These are phyloP conservation scores for Hybognathus amarus DNA, from an alignment of 2,797 vertebrate species.

Conservation along the genomic window DNA sequence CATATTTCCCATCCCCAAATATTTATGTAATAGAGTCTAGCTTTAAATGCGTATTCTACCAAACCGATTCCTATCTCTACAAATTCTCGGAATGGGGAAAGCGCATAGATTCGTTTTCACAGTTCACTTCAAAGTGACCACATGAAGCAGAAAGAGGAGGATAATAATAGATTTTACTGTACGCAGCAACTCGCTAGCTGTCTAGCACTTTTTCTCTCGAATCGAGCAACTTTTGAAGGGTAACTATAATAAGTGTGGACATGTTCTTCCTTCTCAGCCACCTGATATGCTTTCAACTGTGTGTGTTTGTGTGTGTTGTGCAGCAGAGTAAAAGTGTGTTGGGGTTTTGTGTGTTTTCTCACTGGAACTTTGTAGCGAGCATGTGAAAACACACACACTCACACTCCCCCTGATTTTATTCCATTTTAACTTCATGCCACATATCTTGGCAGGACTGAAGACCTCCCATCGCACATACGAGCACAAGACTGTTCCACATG, in stretches of 20 bases:
- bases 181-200: constrained; percentile 55
- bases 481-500: constrained; percentile 71
- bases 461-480: constrained; percentile 73
- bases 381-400: constrained; percentile 41
- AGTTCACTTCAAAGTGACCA: constrained; percentile 54
- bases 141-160: constrained; percentile 46
- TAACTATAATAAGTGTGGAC: constrained; percentile 62
- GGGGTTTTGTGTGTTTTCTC: constrained; percentile 24
- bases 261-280: constrained; percentile 53
- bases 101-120: constrained; percentile 55
- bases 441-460: constrained; percentile 75
- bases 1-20: constrained; percentile 40
- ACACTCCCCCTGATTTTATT: constrained; percentile 73
- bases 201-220: constrained; percentile 3
- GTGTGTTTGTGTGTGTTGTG: constrained; percentile 40
- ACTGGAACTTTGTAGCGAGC: constrained; percentile 34
- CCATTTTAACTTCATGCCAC: constrained; percentile 78
- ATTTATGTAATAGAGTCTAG: constrained; percentile 65
- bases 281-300: constrained; percentile 41
- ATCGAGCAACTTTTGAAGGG: constrained; percentile 33
- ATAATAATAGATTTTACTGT: constrained; percentile 57
- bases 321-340: constrained; percentile 51
- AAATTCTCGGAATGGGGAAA: constrained; percentile 60
- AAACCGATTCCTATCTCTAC: constrained; percentile 63
- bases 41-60: constrained; percentile 59